Evolutionary conservation across 2,113 vertebrate genomes (phyloP).

Genomic region (human (Homo sapiens)): DNA sequence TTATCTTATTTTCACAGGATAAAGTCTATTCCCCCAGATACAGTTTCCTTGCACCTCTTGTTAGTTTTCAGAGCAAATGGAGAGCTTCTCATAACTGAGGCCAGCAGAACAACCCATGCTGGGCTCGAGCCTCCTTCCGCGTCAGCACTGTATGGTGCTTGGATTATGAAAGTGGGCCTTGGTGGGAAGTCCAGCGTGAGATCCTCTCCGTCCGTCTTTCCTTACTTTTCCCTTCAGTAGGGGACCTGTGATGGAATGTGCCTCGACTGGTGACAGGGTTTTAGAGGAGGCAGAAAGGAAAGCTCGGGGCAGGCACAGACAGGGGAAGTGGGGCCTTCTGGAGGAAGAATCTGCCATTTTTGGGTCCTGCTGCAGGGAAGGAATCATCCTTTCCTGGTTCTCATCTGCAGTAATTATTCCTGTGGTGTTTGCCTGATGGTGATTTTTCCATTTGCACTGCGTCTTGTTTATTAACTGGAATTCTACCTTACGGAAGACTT

Average conservation of each 20-base stretch:
- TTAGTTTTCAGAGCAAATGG: background rate
- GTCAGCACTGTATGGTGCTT: accelerated
- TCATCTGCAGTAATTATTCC: too few relatives aligned
- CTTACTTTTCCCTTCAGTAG: too few relatives aligned
- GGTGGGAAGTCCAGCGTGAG: background rate
- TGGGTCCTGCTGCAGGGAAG: background rate
- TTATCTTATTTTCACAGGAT: too few relatives aligned
- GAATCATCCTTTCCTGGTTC: background rate
- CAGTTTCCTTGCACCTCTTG: background rate
- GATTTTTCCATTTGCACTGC: background rate
- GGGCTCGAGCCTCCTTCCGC: background rate
- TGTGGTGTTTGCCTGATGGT: accelerated
- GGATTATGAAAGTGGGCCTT: background rate
- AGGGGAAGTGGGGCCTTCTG: background rate
- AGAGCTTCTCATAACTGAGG: background rate
- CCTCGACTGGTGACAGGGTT: background rate
- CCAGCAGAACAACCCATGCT: accelerated
- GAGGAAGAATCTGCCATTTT: too few relatives aligned
- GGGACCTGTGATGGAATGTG: accelerated
- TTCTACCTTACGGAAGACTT: too few relatives aligned
- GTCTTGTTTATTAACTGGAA: background rate
- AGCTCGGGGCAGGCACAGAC: background rate
- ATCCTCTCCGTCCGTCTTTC: accelerated
- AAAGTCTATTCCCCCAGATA: background rate
- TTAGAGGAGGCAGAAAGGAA: background rate